These are phyloP conservation scores for Pachymerium ferrugineum DNA, from an alignment of 2,888 invertebrate species.

Conservation along the genomic window DNA sequence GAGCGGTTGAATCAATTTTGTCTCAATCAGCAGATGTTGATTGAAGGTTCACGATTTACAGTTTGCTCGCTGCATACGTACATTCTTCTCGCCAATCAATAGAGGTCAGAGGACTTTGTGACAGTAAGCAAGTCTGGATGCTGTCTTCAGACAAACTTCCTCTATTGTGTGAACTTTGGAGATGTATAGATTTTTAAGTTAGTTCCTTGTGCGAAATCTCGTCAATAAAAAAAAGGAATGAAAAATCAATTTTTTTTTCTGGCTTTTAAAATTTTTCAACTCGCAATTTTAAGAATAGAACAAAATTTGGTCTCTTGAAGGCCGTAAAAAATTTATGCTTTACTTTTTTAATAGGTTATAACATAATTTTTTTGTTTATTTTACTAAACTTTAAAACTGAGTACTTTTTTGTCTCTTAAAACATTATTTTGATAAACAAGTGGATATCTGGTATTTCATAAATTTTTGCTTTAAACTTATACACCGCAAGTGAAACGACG, in stretches of 20 bases:
- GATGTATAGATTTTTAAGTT: neutral
- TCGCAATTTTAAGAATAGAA: too few species aligned
- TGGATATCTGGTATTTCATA: too few species aligned
- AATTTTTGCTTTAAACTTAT: too few species aligned
- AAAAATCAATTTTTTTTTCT: neutral
- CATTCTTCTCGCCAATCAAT: neutral
- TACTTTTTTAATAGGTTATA: too few species aligned
- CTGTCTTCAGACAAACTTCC: neutral
- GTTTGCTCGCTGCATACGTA: neutral
- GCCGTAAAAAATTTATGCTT: too few species aligned
- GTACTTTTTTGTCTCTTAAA: too few species aligned
- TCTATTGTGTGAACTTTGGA: neutral
- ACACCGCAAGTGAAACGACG: too few species aligned
- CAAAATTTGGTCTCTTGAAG: too few species aligned
- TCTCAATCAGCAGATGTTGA: slow-evolving; percentile 9
- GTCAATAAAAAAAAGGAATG: neutral
- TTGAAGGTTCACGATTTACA: neutral
- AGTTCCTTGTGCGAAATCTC: neutral
- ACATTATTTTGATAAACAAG: too few species aligned
- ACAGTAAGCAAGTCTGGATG: neutral
- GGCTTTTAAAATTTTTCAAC: too few species aligned
- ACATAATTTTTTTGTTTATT: too few species aligned
- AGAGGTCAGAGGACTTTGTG: slow-evolving; percentile 3
- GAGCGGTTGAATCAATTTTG: neutral
- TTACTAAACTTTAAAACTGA: too few species aligned